Conservation (phyloP, 2,113 vertebrate species). For the Bombycilla garrulus region DNA sequence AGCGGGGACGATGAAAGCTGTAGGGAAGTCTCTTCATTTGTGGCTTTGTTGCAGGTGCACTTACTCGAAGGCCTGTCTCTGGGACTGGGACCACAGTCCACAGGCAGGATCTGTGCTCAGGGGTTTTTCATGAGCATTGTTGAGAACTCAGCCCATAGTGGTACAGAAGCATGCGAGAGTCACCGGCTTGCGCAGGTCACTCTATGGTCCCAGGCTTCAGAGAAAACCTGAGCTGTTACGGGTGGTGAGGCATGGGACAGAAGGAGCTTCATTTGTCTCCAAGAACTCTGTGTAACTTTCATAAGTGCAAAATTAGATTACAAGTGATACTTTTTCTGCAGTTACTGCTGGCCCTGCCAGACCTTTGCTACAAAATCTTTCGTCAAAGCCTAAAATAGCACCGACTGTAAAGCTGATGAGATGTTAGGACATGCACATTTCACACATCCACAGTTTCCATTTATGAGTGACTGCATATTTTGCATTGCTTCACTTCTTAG, state of each 20-base stretch:
- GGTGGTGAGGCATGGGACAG: not conserved
- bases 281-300: not conserved
- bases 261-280: not conserved
- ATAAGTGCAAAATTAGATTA: not conserved
- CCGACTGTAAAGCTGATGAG: slow-evolving; percentile 18
- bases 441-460: not conserved
- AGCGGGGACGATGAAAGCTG: fast-evolving
- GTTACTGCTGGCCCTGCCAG: not conserved
- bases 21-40: not conserved
- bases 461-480: not conserved
- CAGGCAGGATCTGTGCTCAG: not conserved
- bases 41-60: not conserved
- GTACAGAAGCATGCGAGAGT: fast-evolving
- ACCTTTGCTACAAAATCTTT: not conserved
- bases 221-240: not conserved
- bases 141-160: not conserved
- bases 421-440: not conserved
- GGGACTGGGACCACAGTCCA: not conserved
- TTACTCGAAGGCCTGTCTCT: fast-evolving
- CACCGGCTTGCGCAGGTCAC: not conserved
- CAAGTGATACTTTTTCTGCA: not conserved
- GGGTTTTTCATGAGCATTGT: fast-evolving
- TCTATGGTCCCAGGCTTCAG: not conserved
- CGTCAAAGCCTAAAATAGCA: slow-evolving; percentile 7
- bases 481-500: not conserved